Percentiles rank a stretch among this genome's conserved stretches.
These are phyloP conservation scores for Callocephalon fimbriatum DNA, from an alignment of 2,113 vertebrate genomes.

Conservation along the genomic window DNA sequence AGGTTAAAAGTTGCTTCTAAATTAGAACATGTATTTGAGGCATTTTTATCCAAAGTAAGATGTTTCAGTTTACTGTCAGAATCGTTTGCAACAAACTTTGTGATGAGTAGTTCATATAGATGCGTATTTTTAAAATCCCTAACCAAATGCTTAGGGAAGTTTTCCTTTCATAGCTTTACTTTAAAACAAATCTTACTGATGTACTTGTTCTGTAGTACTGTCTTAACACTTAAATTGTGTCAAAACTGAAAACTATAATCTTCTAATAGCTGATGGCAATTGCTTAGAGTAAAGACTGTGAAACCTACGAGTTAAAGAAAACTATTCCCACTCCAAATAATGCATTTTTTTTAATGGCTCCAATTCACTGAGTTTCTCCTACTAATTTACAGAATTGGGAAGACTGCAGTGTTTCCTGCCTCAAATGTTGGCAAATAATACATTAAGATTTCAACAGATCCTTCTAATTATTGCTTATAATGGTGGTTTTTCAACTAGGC, in stretches of 20 bases:
- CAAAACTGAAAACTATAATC: slow-evolving; percentile 2
- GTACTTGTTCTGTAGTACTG: slow-evolving; percentile 50
- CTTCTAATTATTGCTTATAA: slow-evolving; percentile 73
- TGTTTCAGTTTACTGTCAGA: slow-evolving; percentile 65
- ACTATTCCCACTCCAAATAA: slow-evolving; percentile 55
- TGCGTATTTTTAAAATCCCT: slow-evolving; percentile 42
- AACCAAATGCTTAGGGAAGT: background rate
- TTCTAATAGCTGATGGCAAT: slow-evolving; percentile 31
- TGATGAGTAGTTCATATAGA: slow-evolving; percentile 25
- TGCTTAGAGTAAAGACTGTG: slow-evolving; percentile 55
- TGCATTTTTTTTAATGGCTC: background rate
- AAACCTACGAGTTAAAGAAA: slow-evolving; percentile 32
- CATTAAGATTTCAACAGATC: slow-evolving; percentile 66
- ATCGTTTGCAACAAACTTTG: slow-evolving; percentile 56
- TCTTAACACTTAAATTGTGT: slow-evolving; percentile 37
- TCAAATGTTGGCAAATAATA: slow-evolving; percentile 67
- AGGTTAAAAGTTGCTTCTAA: slow-evolving; percentile 54
- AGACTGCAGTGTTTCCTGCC: slow-evolving; percentile 78
- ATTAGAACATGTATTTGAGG: slow-evolving; percentile 57
- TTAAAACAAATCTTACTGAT: slow-evolving; percentile 42
- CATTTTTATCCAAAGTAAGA: slow-evolving; percentile 26
- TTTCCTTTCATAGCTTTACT: slow-evolving; percentile 48
- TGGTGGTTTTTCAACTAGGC: slow-evolving; percentile 73
- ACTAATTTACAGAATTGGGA: slow-evolving; percentile 51
- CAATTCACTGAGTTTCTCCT: slow-evolving; percentile 33